A percentile compares a stretch with the other conserved stretches of the same genome.
These are phyloP conservation scores for Dasypus novemcinctus DNA, from an alignment of 2,113 vertebrate genomes.

Conservation along the genomic window DNA sequence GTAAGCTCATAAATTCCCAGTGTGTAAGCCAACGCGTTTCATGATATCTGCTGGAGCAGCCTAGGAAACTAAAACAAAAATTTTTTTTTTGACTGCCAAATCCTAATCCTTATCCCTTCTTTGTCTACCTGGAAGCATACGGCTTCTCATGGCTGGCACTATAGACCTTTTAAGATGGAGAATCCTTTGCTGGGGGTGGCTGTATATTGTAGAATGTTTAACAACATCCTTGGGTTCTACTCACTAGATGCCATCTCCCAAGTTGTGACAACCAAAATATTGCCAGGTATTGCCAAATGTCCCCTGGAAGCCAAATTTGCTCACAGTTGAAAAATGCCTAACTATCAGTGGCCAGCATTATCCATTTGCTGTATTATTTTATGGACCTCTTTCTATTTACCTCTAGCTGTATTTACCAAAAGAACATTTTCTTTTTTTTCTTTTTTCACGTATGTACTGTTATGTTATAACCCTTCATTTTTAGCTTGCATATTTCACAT, in stretches of 20 bases:
- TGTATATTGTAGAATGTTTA: not conserved
- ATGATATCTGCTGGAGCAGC: too few relatives aligned
- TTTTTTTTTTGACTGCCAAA: not conserved
- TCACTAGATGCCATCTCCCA: not conserved
- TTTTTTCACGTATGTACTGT: not conserved
- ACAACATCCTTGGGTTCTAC: not conserved
- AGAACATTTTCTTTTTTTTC: not conserved
- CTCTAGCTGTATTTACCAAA: not conserved
- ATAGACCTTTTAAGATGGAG: not conserved
- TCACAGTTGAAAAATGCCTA: not conserved
- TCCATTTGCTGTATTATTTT: not conserved
- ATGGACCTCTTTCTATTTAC: not conserved
- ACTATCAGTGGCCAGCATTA: not conserved
- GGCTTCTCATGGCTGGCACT: not conserved
- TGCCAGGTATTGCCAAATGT: not conserved
- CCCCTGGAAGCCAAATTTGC: not conserved
- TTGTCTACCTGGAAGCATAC: not conserved
- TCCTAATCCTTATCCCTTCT: not conserved
- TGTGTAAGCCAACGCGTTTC: too few relatives aligned
- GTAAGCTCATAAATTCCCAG: too few relatives aligned
- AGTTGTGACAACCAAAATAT: not conserved
- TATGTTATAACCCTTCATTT: not conserved
- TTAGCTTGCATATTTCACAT: not conserved
- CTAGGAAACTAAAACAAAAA: too few relatives aligned
- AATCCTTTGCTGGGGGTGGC: not conserved